Evolutionary conservation across 2,113 vertebrate species (phyloP).

Genomic region (Echinops telfairi): DNA sequence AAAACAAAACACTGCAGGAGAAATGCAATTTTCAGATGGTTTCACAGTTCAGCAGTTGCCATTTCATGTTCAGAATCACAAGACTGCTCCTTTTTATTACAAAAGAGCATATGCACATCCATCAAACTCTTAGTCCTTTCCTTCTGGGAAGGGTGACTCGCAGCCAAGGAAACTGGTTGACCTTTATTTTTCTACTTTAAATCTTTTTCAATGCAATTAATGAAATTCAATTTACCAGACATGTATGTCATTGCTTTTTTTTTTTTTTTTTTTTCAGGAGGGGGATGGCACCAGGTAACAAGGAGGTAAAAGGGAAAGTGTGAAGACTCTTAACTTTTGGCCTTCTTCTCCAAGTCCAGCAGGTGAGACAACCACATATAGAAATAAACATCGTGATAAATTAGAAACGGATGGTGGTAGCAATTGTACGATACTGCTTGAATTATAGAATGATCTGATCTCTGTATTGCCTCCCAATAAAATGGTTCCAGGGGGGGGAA

Average conservation of each 20-base stretch:
- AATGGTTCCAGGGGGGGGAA: too few species aligned
- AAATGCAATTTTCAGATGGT: constrained; percentile 56
- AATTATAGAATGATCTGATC: too few species aligned
- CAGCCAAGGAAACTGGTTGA: background rate
- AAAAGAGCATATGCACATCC: background rate
- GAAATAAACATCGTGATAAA: background rate
- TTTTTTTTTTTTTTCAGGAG: too few species aligned
- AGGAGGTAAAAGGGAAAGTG: background rate
- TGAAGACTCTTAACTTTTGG: background rate
- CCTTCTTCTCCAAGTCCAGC: background rate
- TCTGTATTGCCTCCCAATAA: too few species aligned
- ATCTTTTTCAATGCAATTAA: background rate
- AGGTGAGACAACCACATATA: background rate
- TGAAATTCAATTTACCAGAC: background rate
- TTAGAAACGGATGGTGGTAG: too few species aligned
- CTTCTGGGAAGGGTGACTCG: background rate
- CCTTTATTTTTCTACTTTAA: constrained; percentile 38
- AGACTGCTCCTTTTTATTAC: constrained; percentile 58
- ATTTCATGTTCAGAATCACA: constrained; percentile 36
- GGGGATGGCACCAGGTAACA: background rate
- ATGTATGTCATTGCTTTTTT: background rate
- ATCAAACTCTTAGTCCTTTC: background rate
- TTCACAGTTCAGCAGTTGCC: constrained; percentile 61
- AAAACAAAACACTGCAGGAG: constrained; percentile 54
- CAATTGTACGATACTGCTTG: too few species aligned